Base-by-base conservation (phyloP, 2,113 vertebrate species). In the Myrmecophaga tridactyla region DNA sequence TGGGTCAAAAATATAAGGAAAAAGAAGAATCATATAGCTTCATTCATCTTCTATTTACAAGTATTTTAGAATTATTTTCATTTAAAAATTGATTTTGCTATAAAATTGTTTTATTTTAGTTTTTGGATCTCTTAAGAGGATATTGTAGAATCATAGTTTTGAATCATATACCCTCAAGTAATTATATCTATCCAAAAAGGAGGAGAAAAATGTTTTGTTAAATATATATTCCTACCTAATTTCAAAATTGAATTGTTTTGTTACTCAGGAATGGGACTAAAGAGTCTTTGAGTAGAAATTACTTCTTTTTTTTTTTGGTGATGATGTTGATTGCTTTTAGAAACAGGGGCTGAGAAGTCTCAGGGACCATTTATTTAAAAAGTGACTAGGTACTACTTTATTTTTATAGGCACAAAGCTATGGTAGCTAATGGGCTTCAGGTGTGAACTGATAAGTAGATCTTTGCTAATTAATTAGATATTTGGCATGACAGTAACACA, bases 381-480 rank as follows among this genome's bases (percentile, higher is more conserved):
- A 63, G 1, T 94, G 46, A 95, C 31, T 31, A 92, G 43, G 12
- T 92, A 3, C 3, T 39, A 34, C 21, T 63, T 96, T 83, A 86
- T 73, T 94, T 65, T 97, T 88, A 95, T 76, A 81, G 92, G 92
- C 62, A 94, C 41, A 98, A 96, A 94, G 31, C 81, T 36, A 76
- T 82, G 72, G 48, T 25, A 95, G 51, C 23, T 97, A 97, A 96
- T 93, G n/a, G 89, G 90, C 95, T 98, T 89, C 95, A 97, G 86
- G 93, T 97, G 94, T 95, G 80, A 76, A 96, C 96, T 82, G 97
- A 31, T 43, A 90, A 93, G 73, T 58, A 72, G 27, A 46, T 97
- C 78, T 96, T 95, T 86, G 25, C 95, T 97, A 95, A 97, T 96
- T 97, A 97, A 97, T 97, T 87, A 97, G 67, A 60, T 96, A 96